Conservation (phyloP, 2,797 vertebrate genomes). For the Vireo griseus region DNA sequence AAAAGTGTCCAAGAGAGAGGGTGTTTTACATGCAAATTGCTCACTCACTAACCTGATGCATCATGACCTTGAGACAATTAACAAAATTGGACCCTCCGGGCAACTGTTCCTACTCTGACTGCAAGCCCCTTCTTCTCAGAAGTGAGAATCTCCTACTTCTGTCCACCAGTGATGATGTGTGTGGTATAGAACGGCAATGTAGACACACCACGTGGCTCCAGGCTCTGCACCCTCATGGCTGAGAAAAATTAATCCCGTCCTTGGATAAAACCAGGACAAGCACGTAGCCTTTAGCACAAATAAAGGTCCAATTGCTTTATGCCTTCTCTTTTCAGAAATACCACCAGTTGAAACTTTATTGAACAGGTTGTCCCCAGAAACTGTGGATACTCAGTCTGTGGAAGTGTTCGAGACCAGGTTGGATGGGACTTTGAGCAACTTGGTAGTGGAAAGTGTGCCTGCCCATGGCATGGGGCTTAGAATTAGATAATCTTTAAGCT, state of each 20-base stretch:
- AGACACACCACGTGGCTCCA: not conserved
- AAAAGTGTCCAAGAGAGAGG: not conserved
- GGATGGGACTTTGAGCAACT: not conserved
- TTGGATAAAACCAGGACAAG: not conserved
- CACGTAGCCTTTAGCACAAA: not conserved
- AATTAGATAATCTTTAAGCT: not conserved
- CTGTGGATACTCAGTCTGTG: not conserved
- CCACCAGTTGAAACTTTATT: not conserved
- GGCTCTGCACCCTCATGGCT: not conserved
- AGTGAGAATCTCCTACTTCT: not conserved
- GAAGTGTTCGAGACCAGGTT: not conserved
- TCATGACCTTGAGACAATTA: fast-evolving
- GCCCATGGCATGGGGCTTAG: not conserved
- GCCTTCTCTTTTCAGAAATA: not conserved
- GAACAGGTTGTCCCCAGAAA: not conserved
- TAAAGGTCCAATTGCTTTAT: not conserved
- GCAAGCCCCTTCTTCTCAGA: not conserved
- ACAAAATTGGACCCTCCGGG: not conserved
- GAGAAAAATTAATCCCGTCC: not conserved
- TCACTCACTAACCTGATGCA: not conserved
- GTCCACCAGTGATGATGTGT: not conserved
- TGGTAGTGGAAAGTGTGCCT: not conserved
- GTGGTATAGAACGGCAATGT: not conserved
- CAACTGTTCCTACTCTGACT: not conserved
- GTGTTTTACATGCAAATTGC: not conserved